Percentiles rank a stretch among this genome's conserved stretches.
Conservation (phyloP, 1,140 invertebrate species). For the Drosophila funebris region DNA sequence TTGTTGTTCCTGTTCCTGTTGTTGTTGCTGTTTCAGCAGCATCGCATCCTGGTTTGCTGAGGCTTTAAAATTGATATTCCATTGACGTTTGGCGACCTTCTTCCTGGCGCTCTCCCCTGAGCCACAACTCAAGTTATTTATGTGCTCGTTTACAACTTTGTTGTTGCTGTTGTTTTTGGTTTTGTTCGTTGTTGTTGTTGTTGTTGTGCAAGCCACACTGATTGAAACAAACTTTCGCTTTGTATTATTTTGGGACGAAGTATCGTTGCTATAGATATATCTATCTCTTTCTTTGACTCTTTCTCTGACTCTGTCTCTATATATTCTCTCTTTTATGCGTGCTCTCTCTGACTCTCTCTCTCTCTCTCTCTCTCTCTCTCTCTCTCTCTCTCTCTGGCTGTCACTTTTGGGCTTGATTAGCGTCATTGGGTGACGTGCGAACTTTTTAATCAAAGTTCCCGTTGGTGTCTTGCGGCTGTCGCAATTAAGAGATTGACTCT, state of each 20-base stretch:
- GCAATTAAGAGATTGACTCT: constrained; percentile 36
- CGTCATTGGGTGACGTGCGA: constrained; percentile 68
- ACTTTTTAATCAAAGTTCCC: constrained; percentile 75
- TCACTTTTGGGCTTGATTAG: constrained; percentile 57
- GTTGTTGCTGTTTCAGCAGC: background rate
- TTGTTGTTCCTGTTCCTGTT: background rate
- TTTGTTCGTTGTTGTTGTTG: constrained; percentile 8
- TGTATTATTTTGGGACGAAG: constrained; percentile 38
- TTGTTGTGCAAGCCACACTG: constrained; percentile 53
- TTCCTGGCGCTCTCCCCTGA: constrained; percentile 16
- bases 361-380: background rate
- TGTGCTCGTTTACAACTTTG: constrained; percentile 77
- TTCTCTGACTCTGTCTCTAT: background rate
- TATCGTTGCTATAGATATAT: constrained; percentile 37
- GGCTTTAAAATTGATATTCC: constrained; percentile 78
- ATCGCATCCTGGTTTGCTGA: background rate
- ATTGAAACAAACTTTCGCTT: constrained; percentile 77
- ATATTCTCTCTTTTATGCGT: no score
- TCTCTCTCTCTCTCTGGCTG: background rate
- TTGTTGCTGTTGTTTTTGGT: constrained; percentile 23
- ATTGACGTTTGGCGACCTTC: constrained; percentile 72
- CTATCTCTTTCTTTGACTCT: background rate
- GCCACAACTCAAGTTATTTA: constrained; percentile 67
- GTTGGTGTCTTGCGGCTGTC: constrained; percentile 13
- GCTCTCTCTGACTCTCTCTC: background rate